Conservation (phyloP, 64 coral and sea anemone species). For the Pocillopora verrucosa region DNA sequence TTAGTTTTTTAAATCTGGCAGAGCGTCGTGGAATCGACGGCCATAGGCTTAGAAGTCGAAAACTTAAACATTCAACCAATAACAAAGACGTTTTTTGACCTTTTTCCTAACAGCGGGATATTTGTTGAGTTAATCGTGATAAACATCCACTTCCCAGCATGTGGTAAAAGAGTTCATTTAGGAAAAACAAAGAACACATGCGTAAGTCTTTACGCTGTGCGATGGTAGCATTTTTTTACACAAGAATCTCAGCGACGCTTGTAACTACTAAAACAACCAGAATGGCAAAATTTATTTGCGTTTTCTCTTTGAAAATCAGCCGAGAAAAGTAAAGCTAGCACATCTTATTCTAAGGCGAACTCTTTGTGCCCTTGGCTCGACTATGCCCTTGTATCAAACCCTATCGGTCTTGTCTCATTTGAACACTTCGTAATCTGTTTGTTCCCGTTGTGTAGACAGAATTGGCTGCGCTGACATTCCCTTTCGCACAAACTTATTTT, state of each 20-base stretch:
- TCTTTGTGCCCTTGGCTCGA: not conserved
- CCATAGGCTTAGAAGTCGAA: not conserved
- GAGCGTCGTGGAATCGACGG: not conserved
- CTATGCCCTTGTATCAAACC: not conserved
- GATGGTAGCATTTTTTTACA: slow-evolving; percentile 39
- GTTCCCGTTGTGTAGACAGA: slow-evolving; percentile 4
- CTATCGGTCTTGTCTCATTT: slow-evolving; percentile 2
- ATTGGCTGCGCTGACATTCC: not conserved
- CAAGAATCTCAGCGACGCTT: slow-evolving; percentile 14
- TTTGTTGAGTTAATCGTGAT: slow-evolving; percentile 55
- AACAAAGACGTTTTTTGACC: slow-evolving; percentile 43
- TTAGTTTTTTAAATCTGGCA: not conserved
- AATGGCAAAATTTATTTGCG: not conserved
- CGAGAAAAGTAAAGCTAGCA: not conserved
- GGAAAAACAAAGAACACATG: slow-evolving; percentile 31
- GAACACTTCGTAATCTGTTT: slow-evolving; percentile 42
- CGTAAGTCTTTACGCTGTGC: not conserved
- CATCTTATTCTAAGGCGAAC: not conserved
- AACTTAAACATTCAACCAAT: slow-evolving; percentile 21
- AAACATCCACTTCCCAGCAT: slow-evolving; percentile 44
- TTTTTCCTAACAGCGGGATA: slow-evolving; percentile 38
- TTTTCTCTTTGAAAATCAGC: not conserved
- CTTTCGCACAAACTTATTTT: slow-evolving; percentile 16
- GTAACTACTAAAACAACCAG: not conserved
- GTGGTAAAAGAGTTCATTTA: slow-evolving; percentile 54